Percentiles rank a stretch among this genome's conserved stretches.
These are phyloP conservation scores for Lepidurus couesii DNA, from an alignment of 1,140 invertebrate species.

Conservation along the genomic window DNA sequence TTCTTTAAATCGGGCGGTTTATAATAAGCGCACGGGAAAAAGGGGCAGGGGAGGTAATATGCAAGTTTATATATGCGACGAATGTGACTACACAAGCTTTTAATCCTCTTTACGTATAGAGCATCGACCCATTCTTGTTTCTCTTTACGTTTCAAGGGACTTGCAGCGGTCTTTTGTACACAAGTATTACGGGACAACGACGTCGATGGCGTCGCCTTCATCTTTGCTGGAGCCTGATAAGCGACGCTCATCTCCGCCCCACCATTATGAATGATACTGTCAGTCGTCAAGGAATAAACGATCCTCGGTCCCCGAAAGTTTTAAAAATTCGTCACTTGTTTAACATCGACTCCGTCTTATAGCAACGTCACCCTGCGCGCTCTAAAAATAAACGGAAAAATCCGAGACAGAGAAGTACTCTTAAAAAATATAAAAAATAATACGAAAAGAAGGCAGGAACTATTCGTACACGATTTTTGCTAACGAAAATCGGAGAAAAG, in stretches of 20 bases:
- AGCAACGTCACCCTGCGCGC: neutral
- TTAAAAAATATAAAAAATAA: no score
- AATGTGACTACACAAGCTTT: constrained; percentile 5
- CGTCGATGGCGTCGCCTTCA: constrained; percentile 7
- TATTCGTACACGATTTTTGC: neutral
- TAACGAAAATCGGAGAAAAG: neutral
- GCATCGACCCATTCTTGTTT: constrained; percentile 8
- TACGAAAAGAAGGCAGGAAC: no score
- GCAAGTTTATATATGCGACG: neutral
- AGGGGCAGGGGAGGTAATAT: neutral
- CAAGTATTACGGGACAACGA: constrained; percentile 12
- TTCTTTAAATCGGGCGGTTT: no score
- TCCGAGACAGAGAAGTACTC: neutral
- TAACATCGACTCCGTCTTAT: neutral
- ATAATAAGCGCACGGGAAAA: no score
- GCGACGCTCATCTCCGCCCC: constrained; percentile 6
- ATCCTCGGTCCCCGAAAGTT: neutral
- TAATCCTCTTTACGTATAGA: neutral
- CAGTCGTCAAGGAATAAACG: constrained; percentile 12
- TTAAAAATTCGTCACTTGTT: neutral
- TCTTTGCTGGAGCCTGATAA: neutral
- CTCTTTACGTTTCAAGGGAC: constrained; percentile 8
- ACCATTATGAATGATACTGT: constrained; percentile 22
- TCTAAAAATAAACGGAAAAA: neutral
- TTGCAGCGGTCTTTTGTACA: neutral